These are phyloP conservation scores for Typhlichthys subterraneus DNA, from an alignment of 2,797 vertebrate species.

Conservation along the genomic window DNA sequence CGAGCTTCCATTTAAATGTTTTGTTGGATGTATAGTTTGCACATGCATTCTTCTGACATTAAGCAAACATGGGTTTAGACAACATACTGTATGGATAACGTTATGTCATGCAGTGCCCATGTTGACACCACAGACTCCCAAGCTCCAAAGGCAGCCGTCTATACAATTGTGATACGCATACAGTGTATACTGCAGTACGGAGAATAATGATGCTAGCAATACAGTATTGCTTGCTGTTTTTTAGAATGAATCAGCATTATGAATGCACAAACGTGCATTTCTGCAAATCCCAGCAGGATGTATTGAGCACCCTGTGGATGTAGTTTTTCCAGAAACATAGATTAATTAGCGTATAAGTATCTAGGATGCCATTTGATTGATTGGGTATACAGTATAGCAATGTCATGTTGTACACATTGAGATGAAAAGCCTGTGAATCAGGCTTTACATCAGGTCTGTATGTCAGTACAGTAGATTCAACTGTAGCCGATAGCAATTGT, in stretches of 20 bases:
- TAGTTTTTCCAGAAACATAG: constrained; percentile 20
- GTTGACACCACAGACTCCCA: not conserved
- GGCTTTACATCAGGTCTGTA: too few relatives aligned
- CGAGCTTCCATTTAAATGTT: constrained; percentile 8
- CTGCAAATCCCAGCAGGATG: constrained; percentile 16
- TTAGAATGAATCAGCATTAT: not conserved
- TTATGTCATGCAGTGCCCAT: not conserved
- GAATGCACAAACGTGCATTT: not conserved
- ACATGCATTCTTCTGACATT: constrained; percentile 4
- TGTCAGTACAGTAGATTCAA: too few relatives aligned
- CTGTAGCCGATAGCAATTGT: too few relatives aligned
- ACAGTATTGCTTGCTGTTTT: too few relatives aligned
- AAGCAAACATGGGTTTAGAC: not conserved
- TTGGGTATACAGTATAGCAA: not conserved
- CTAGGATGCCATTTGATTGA: constrained; percentile 23
- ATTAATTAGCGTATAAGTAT: constrained; percentile 34
- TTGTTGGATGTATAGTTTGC: not conserved
- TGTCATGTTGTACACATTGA: not conserved
- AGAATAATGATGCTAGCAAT: too few relatives aligned
- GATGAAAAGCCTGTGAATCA: not conserved
- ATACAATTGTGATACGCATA: too few relatives aligned
- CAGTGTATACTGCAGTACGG: too few relatives aligned
- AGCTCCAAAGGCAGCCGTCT: not conserved
- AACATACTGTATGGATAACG: not conserved
- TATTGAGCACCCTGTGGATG: constrained; percentile 21